Evolutionary conservation across 2,797 vertebrate species (phyloP), one percentile per base, ranked within the genome.

Genomic region (Lacerta agilis): DNA sequence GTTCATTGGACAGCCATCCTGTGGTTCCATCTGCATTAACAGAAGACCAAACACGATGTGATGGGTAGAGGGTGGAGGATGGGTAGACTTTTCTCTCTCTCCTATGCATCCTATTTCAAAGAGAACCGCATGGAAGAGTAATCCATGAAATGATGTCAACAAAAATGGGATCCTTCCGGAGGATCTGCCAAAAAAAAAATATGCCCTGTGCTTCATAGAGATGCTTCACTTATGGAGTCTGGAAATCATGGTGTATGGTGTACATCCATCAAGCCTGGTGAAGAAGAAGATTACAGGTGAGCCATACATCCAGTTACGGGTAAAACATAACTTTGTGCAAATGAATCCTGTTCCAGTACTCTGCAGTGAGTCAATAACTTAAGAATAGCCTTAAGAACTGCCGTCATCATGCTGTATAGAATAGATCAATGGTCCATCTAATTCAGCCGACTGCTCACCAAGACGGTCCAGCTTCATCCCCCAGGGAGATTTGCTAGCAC

Each of bases 231-330:
- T 95, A 88, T 90, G 92, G 1, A 95, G 83, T 75, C 91, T 94
- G 55, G 87, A 71, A 66, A 97, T 73, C 95, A 95, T 87, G 86
- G 89, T 0, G 77, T 96, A 96, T 1, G 96, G 94, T 9, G 94
- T 83, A 1, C 7, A 0, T 29, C 15, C 73, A 15, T 87, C 92
- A 2, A 43, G 61, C 90, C 69, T 86, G 1, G 67, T 15, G 49
- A 73, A 25, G 89, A 55, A 1, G 25, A 72, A 86, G 45, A 23
- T 41, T 67, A 66, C 61, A 67, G 67, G 49, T 66, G 23, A 36
- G 6, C 29, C 64, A 80, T 67, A 20, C 49, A 80, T 55, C 13
- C 49, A 71, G 13, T 4, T 11, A 33, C 10, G 0, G 69, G 11
- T n/a, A 71, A 11, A 29, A 13, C 27, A 11, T 71, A 29, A 71